Evolutionary conservation across 2,113 vertebrate species (phyloP).

Genomic region (Numenius arquata): DNA sequence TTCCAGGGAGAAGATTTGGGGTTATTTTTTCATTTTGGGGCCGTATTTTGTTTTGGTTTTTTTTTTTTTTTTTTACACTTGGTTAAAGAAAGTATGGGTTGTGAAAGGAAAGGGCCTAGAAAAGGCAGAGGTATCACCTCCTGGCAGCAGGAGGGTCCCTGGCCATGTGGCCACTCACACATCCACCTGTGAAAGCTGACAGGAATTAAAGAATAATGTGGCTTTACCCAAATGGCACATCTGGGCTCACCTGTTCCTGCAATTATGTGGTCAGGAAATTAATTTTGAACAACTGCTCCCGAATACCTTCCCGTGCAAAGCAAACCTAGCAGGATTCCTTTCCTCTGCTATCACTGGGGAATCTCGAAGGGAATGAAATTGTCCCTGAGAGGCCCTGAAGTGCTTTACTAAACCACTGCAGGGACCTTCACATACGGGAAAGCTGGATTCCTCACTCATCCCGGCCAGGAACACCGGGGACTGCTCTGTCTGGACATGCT

Average conservation of each 20-base stretch:
- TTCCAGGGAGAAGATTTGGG: not conserved
- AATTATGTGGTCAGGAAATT: not conserved
- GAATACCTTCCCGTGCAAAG: not conserved
- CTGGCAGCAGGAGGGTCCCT: not conserved
- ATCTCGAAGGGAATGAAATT: not conserved
- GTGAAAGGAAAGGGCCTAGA: not conserved
- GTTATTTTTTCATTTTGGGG: not conserved
- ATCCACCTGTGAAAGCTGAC: not conserved
- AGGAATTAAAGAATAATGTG: not conserved
- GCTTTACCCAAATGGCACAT: not conserved
- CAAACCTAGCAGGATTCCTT: not conserved
- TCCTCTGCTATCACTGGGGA: not conserved
- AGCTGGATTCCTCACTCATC: not conserved
- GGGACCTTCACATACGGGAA: not conserved
- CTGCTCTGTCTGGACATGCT: not conserved
- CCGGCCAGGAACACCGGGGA: rapidly evolving
- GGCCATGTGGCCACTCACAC: not conserved
- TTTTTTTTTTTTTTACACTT: not conserved
- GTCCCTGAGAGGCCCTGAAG: not conserved
- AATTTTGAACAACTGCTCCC: not conserved
- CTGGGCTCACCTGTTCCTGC: not conserved
- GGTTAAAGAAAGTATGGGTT: not conserved
- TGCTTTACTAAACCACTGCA: not conserved
- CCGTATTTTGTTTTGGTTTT: too few species aligned
- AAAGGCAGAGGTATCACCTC: not conserved